phyloP scores from a whole-genome alignment of 2,888 invertebrate genomes.

The Plebejus argus region DNA sequence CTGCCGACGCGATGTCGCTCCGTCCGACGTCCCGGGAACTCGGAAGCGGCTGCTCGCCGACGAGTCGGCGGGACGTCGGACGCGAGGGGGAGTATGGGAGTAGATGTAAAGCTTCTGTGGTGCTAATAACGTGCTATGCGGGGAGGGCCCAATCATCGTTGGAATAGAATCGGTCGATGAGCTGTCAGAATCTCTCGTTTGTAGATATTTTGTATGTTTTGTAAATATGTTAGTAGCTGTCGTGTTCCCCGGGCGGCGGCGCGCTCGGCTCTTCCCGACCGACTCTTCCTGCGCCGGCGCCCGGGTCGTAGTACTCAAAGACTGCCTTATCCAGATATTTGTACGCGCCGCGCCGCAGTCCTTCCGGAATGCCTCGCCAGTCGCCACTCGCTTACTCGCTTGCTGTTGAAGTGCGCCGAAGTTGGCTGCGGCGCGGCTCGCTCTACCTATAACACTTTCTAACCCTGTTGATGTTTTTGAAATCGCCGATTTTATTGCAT shows the following conservation, averaged over 20 bases:
- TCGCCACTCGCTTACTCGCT: too few relatives aligned
- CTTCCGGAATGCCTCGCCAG: too few relatives aligned
- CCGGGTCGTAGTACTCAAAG: slow-evolving; percentile 8
- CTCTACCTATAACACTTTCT: background rate
- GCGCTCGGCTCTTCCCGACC: background rate
- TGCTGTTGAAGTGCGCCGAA: background rate
- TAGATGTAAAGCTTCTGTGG: slow-evolving; percentile 56
- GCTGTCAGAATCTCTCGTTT: slow-evolving; percentile 6
- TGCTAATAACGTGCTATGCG: slow-evolving; percentile 56
- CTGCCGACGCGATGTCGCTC: background rate
- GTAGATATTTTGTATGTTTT: slow-evolving; percentile 21
- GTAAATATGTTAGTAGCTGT: slow-evolving; percentile 23
- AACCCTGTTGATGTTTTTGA: slow-evolving; percentile 22
- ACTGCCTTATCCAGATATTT: slow-evolving; percentile 9
- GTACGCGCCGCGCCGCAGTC: background rate
- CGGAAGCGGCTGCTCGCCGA: background rate
- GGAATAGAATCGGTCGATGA: slow-evolving; percentile 25
- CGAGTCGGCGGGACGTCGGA: slow-evolving; percentile 1
- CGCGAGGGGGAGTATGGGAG: background rate
- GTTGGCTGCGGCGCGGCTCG: background rate
- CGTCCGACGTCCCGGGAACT: background rate
- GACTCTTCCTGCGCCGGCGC: background rate
- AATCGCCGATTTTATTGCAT: slow-evolving; percentile 30
- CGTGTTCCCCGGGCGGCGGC: slow-evolving; percentile 27
- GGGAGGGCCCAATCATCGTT: slow-evolving; percentile 5